These are phyloP conservation scores for Saxicola maurus DNA, from an alignment of 2,797 vertebrate species.

Conservation along the genomic window DNA sequence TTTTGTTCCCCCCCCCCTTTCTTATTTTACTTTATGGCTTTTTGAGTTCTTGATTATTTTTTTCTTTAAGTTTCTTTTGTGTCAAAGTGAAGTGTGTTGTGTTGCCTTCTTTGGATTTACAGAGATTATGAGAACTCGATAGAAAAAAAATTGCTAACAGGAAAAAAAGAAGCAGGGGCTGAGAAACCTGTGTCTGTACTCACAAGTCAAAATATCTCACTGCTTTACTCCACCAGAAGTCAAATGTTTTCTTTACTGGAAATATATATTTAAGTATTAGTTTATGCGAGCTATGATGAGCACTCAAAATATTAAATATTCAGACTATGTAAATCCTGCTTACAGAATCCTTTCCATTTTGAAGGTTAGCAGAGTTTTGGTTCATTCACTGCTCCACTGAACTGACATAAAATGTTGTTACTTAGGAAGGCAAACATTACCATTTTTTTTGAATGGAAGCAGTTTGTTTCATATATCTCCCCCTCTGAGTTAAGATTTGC, in stretches of 20 bases:
- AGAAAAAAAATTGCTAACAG: background rate
- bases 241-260: slow-evolving; percentile 47
- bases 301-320: slow-evolving; percentile 71
- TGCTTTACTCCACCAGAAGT: slow-evolving; percentile 11
- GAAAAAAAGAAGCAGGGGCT: background rate
- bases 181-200: slow-evolving; percentile 16
- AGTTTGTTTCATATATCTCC: slow-evolving; percentile 47
- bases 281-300: slow-evolving; percentile 57
- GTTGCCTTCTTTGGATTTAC: background rate
- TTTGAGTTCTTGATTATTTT: slow-evolving; percentile 1
- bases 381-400: slow-evolving; percentile 64
- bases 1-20: background rate
- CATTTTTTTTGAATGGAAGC: slow-evolving; percentile 51
- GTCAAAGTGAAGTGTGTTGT: background rate
- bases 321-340: slow-evolving; percentile 68
- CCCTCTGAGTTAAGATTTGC: slow-evolving; percentile 47
- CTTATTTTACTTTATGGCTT: background rate
- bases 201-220: slow-evolving; percentile 28
- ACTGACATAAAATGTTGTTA: slow-evolving; percentile 61
- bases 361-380: slow-evolving; percentile 67
- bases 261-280: slow-evolving; percentile 48
- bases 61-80: slow-evolving; percentile 33
- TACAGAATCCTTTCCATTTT: slow-evolving; percentile 62
- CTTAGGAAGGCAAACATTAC: slow-evolving; percentile 64
- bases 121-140: slow-evolving; percentile 6